Evolutionary conservation across 2,797 vertebrate species (phyloP).

Genomic region (Helicolenus hilgendorfi): DNA sequence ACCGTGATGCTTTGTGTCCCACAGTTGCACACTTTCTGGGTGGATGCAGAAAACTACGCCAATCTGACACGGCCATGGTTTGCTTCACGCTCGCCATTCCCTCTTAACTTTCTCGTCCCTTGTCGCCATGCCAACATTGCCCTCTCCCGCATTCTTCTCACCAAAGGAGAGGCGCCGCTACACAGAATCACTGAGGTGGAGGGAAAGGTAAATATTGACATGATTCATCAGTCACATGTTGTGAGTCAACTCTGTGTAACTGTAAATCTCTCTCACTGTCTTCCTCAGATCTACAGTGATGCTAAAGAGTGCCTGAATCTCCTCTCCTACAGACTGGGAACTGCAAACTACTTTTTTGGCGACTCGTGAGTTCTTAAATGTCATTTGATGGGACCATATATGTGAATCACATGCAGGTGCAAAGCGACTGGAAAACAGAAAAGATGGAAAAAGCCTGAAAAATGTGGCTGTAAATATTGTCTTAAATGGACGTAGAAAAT

Average conservation of each 20-base stretch:
- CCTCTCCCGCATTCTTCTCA: constrained; percentile 94
- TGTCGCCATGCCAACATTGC: constrained; percentile 92
- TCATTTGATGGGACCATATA: not conserved
- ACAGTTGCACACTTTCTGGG: constrained; percentile 99
- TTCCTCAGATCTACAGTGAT: constrained; percentile 96
- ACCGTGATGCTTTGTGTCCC: constrained; percentile 23
- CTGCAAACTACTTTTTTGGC: constrained; percentile 96
- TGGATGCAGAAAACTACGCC: constrained; percentile 97
- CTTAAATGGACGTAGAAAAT: not conserved
- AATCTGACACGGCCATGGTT: constrained; percentile 97
- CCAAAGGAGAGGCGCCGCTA: constrained; percentile 93
- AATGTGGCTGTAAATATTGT: not conserved
- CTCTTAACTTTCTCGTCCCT: constrained; percentile 94
- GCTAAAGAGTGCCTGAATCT: constrained; percentile 99
- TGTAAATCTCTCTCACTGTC: not conserved
- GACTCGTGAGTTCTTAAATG: constrained; percentile 91
- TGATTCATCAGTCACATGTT: not conserved
- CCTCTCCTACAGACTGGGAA: constrained; percentile 95
- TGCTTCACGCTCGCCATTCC: constrained; percentile 96
- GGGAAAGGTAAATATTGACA: constrained; percentile 91
- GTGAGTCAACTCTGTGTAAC: not conserved
- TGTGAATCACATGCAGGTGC: not conserved
- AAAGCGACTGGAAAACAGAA: not conserved
- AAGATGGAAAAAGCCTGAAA: not conserved
- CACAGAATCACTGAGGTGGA: constrained; percentile 95